These are phyloP conservation scores for Gorsachius goisagi DNA, from an alignment of 2,113 vertebrate species.

Conservation along the genomic window DNA sequence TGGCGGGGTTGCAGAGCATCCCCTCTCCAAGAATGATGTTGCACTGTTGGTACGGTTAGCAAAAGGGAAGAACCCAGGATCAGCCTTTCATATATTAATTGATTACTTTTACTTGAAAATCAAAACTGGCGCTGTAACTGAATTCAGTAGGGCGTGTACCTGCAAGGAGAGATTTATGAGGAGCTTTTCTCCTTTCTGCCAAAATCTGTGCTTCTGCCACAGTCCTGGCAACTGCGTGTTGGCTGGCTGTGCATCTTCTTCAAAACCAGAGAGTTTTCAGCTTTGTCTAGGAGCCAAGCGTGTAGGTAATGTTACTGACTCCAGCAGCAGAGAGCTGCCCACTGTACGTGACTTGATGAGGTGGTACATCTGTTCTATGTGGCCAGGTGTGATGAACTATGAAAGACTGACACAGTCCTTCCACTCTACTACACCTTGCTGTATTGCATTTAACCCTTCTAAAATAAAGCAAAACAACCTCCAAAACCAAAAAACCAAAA, in stretches of 20 bases:
- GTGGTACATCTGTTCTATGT: neutral
- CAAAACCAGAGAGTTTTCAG: neutral
- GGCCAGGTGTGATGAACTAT: neutral
- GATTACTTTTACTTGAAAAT: neutral
- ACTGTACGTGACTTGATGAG: accelerated
- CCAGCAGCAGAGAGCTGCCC: neutral
- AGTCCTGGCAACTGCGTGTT: neutral
- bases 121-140: neutral
- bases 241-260: neutral
- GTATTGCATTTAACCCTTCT: neutral
- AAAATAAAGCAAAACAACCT: neutral
- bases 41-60: accelerated
- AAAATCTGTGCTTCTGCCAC: neutral
- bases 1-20: no score
- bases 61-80: neutral
- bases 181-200: neutral
- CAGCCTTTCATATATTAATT: neutral
- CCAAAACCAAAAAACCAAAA: accelerated
- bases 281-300: neutral
- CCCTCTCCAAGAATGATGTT: accelerated
- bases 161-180: neutral
- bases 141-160: neutral
- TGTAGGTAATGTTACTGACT: neutral
- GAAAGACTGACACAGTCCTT: neutral
- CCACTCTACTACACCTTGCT: neutral